Conservation (phyloP, 2,113 vertebrate genomes). For the Chaetodon trifascialis region DNA sequence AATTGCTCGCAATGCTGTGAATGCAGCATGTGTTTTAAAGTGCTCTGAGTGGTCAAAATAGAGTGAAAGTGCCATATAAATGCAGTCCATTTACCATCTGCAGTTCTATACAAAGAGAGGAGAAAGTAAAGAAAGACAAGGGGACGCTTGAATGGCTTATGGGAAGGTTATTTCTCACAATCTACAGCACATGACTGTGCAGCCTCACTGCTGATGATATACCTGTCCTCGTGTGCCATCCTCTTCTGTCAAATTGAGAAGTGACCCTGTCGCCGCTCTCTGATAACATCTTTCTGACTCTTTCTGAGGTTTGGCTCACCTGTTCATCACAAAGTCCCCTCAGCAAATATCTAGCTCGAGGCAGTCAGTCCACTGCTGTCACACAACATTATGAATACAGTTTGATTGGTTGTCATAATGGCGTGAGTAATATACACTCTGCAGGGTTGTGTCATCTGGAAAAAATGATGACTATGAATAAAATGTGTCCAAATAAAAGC, state of each 20-base stretch:
- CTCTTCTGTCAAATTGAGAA: not conserved
- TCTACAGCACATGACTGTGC: slow-evolving; percentile 25
- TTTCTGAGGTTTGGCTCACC: slow-evolving; percentile 14
- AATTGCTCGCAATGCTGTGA: too few relatives aligned
- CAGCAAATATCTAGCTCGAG: not conserved
- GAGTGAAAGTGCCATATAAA: too few relatives aligned
- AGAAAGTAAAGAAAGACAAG: not conserved
- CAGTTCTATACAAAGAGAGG: not conserved
- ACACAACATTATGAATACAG: not conserved
- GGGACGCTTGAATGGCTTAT: slow-evolving; percentile 46
- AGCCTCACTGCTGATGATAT: not conserved
- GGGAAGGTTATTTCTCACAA: slow-evolving; percentile 28
- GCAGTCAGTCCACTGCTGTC: slow-evolving; percentile 13
- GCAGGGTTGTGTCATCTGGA: slow-evolving; percentile 25
- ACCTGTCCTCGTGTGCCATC: not conserved
- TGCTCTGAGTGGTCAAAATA: too few relatives aligned
- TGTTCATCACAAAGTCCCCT: slow-evolving; percentile 8
- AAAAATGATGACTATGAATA: slow-evolving; percentile 22
- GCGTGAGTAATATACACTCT: slow-evolving; percentile 23
- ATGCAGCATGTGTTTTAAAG: too few relatives aligned
- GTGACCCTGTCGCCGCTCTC: not conserved
- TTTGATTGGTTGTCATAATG: slow-evolving; percentile 35
- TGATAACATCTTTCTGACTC: not conserved
- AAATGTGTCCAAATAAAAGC: slow-evolving; percentile 31
- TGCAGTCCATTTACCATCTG: too few relatives aligned